A percentile compares a stretch with the other conserved stretches of the same genome.
Conservation (phyloP, 1,140 invertebrate species). For the Zaprionus capensis region DNA sequence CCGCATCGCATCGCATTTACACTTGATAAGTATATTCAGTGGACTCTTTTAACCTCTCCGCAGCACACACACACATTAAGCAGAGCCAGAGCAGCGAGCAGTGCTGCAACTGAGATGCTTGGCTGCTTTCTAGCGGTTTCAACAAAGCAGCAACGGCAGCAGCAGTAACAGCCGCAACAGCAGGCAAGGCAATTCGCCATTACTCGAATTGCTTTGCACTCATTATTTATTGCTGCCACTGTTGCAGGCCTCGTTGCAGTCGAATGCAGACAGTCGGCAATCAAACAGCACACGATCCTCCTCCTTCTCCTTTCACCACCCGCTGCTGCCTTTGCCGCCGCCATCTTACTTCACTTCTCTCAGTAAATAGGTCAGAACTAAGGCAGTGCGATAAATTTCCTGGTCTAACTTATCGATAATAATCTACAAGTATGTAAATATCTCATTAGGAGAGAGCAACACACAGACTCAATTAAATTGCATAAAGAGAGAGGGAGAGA, state of each 20-base stretch:
- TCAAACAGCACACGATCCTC: constrained; percentile 52
- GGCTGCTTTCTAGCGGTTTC: constrained; percentile 74
- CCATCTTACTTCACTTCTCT: not conserved
- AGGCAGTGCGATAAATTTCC: constrained; percentile 21
- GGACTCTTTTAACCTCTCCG: constrained; percentile 49
- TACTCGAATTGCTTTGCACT: constrained; percentile 72
- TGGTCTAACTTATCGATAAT: constrained; percentile 24
- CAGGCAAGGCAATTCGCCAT: constrained; percentile 59
- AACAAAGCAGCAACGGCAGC: constrained; percentile 21
- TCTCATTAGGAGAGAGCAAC: constrained; percentile 19
- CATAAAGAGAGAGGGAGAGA: constrained; percentile 2
- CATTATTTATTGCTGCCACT: constrained; percentile 73
- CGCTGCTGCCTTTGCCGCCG: not conserved
- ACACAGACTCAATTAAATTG: constrained; percentile 21
- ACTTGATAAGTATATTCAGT: constrained; percentile 59
- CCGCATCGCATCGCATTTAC: constrained; percentile 55
- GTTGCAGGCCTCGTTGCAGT: constrained; percentile 58
- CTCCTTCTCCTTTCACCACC: not conserved
- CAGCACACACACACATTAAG: constrained; percentile 21
- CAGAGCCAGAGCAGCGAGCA: constrained; percentile 26
- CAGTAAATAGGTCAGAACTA: constrained; percentile 20
- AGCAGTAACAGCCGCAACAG: constrained; percentile 11
- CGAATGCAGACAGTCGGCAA: constrained; percentile 53
- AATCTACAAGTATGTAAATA: constrained; percentile 36
- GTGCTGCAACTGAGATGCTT: constrained; percentile 54